phyloP scores from a whole-genome alignment of 2,888 invertebrate species.

The Oscheius onirici region DNA sequence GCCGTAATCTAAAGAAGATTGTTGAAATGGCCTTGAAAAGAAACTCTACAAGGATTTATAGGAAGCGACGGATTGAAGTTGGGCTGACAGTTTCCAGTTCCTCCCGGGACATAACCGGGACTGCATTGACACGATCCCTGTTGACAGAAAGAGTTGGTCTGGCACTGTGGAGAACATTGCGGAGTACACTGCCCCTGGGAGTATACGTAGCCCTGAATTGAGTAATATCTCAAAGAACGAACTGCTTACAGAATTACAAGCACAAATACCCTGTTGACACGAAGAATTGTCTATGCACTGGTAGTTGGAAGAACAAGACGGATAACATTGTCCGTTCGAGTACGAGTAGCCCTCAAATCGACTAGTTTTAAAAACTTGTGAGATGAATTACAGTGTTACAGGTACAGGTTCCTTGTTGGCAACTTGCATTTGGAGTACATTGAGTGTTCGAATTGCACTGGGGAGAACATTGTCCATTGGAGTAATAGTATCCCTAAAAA shows the following conservation, averaged over 20 bases:
- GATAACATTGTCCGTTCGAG: conserved; percentile 15
- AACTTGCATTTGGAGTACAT: conserved; percentile 16
- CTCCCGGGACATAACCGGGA: conserved; percentile 15
- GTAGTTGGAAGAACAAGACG: neutral
- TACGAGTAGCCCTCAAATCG: neutral
- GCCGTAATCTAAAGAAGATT: conserved; percentile 43
- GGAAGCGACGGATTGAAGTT: conserved; percentile 13
- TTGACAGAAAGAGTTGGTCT: conserved; percentile 24
- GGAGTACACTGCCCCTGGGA: conserved; percentile 28
- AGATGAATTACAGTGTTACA: conserved; percentile 1
- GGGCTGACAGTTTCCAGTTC: conserved; percentile 1
- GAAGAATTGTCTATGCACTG: conserved; percentile 19
- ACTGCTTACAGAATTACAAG: conserved; percentile 13
- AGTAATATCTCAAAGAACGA: neutral
- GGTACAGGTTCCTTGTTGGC: conserved; percentile 17
- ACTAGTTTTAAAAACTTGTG: neutral
- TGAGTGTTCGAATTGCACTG: conserved; percentile 8
- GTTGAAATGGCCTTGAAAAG: neutral
- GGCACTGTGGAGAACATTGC: conserved; percentile 16
- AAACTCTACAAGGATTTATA: conserved; percentile 22
- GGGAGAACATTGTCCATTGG: conserved; percentile 27
- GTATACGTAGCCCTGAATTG: conserved; percentile 29
- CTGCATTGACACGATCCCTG: conserved; percentile 31
- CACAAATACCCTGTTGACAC: conserved; percentile 23
- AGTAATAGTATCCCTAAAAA: conserved; percentile 30